phyloP scores from a whole-genome alignment of 1,140 invertebrate genomes.

The Oreohelix idahoensis region DNA sequence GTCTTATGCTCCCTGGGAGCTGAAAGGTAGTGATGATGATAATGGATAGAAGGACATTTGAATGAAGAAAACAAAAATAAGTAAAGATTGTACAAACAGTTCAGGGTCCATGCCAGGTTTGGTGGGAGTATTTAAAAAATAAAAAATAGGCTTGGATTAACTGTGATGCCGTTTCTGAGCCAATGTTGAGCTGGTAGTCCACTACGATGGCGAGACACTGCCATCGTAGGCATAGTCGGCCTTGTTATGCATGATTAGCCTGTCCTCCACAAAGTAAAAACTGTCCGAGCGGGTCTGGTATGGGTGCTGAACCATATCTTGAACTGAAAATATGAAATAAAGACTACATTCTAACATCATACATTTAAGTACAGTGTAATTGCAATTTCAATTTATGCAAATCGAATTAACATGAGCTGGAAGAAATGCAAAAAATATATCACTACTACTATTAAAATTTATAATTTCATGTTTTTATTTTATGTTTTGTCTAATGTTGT shows the following conservation, averaged over 20 bases:
- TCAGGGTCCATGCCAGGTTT: background rate
- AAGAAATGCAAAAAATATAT: too few relatives aligned
- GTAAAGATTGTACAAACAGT: background rate
- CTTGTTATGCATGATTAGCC: conserved; percentile 99
- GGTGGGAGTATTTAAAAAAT: background rate
- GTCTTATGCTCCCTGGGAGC: too few relatives aligned
- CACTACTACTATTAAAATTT: too few relatives aligned
- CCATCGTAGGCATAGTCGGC: conserved; percentile 92
- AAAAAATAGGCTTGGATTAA: background rate
- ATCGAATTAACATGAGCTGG: too few relatives aligned
- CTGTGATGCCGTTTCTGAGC: background rate
- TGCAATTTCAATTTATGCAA: too few relatives aligned
- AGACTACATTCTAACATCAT: too few relatives aligned
- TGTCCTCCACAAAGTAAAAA: conserved; percentile 98
- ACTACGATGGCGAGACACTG: conserved; percentile 48
- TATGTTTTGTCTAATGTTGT: too few relatives aligned
- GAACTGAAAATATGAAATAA: conserved; percentile 78
- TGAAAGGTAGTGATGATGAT: too few relatives aligned
- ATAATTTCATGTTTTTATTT: too few relatives aligned
- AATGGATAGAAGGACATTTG: too few relatives aligned
- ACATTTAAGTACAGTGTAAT: too few relatives aligned
- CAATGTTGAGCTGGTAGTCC: background rate
- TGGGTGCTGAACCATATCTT: conserved; percentile 95
- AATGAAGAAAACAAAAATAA: background rate
- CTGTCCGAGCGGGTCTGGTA: conserved; percentile 98